phyloP scores from a whole-genome alignment of 2,113 vertebrate species.

The Oenanthe melanoleuca region DNA sequence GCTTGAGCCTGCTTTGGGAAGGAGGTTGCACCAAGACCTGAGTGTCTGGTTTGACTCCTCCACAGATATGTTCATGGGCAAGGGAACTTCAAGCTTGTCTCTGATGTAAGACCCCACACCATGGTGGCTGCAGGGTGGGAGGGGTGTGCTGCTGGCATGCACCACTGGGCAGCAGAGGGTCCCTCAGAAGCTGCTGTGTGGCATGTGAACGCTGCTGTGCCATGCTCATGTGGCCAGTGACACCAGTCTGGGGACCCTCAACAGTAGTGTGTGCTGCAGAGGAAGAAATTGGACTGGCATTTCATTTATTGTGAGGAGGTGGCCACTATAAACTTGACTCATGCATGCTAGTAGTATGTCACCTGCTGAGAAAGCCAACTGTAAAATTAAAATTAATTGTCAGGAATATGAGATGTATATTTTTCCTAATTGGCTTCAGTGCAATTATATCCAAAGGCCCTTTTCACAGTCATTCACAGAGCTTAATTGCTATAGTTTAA shows the following conservation, averaged over 20 bases:
- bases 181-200: neutral
- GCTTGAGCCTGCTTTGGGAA: neutral
- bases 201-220: neutral
- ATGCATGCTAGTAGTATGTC: neutral
- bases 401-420: neutral
- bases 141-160: neutral
- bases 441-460: conserved; percentile 5
- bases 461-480: neutral
- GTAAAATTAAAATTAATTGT: conserved; percentile 22
- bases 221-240: neutral
- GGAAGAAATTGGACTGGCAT: neutral
- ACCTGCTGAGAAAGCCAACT: neutral
- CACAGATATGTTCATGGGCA: neutral
- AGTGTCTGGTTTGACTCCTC: neutral
- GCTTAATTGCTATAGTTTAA: conserved; percentile 36
- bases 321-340: neutral
- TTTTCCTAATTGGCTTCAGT: neutral
- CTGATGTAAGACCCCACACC: neutral
- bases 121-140: fast-evolving
- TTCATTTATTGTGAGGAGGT: neutral
- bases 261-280: neutral
- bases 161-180: neutral
- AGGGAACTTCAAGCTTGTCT: neutral
- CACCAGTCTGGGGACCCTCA: fast-evolving
- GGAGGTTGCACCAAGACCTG: neutral